Base-by-base conservation (phyloP, 2,113 vertebrate species). In the Poeciliopsis prolifica region DNA sequence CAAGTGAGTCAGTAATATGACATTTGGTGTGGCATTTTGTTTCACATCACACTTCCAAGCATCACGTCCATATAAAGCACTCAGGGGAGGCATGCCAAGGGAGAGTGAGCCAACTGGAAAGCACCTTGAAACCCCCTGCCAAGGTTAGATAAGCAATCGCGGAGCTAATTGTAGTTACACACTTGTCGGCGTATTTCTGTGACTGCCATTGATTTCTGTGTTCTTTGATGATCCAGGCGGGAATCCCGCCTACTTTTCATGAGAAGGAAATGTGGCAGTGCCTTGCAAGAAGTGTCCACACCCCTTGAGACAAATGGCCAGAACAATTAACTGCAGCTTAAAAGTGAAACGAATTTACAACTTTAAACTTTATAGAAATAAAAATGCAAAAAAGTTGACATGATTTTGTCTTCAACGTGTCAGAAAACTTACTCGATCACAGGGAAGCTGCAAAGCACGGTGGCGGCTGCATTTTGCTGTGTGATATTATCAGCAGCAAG, bases 21-120 rank as follows among this genome's bases (percentile, higher is more conserved):
- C 93, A 94, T 94, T 94, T 94, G 86, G 77, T 75, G 72, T 87
- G 89, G 86, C 88, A 87, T 92, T 91, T 94, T 93, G 78, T 87
- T 83, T 84, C 89, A 79, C 75, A 76, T 83, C 81, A 74, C 81
- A 84, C 79, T 65, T 84, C 51, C 71, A 88, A 81, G 83, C 82
- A 66, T 82, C 68, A 19, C 82, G 67, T 85, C 76, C 80, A 69
- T 61, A 68, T 74, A 66, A 63, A 77, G 75, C 68, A 40, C 81
- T 69, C 58, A 40, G 60, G 58, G 70, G 79, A 68, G 84, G 72
- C 35, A 54, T 24, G 26, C 40, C 72, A 35, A 67, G 64, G 74
- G 71, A 62, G 0, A 33, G 68, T 64, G 83, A 70, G 81, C 28
- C 8, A 2, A 68, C 68, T 72, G 48, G 51, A 24, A 22, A 85